Conservation (phyloP, 64 coral and sea anemone genomes). For the Platygyra sinensis region DNA sequence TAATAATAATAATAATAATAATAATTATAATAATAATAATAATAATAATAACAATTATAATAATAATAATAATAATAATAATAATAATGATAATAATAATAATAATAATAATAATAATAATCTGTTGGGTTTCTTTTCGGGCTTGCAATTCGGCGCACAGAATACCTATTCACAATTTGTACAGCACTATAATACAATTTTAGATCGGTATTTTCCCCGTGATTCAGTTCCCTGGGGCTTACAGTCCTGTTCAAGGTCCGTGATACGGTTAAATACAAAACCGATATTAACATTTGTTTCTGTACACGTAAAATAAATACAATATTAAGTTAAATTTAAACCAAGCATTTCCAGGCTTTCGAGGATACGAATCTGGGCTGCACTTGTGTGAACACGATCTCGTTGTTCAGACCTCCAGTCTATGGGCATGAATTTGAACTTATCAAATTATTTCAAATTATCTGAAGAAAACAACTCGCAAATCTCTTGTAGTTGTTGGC, state of each 20-base stretch:
- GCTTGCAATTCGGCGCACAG: background rate
- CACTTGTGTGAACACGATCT: no score
- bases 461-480: no score
- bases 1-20: background rate
- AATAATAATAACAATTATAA: background rate
- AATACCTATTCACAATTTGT: slow-evolving; percentile 50
- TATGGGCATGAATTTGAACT: no score
- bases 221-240: background rate
- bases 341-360: background rate
- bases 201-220: slow-evolving; percentile 14
- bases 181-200: slow-evolving; percentile 43
- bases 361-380: background rate
- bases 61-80: background rate
- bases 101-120: slow-evolving; percentile 7
- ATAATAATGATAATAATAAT: background rate
- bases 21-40: background rate
- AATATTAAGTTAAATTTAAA: slow-evolving; percentile 21
- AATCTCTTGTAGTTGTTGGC: no score
- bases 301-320: slow-evolving; percentile 57
- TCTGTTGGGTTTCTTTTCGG: background rate
- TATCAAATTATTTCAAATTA: no score
- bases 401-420: no score
- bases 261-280: slow-evolving; percentile 36
- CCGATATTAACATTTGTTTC: slow-evolving; percentile 26
- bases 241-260: background rate